Base-by-base conservation (phyloP, 2,888 invertebrate species). In the Mythimna vitellina region DNA sequence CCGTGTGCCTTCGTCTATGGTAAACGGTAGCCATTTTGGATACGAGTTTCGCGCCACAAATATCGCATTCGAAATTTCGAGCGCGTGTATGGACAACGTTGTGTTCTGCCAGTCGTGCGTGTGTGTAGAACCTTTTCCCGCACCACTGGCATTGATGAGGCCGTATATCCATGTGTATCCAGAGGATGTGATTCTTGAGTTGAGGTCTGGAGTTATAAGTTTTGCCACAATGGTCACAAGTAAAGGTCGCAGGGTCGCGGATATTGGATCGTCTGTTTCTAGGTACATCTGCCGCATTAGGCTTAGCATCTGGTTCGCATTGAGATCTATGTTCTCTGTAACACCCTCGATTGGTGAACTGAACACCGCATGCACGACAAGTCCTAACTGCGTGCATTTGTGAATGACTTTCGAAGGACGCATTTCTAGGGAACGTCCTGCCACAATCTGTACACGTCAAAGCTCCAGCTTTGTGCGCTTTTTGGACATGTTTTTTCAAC, bases 81-180 rank as follows among this genome's bases (percentile, higher is more conserved):
- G 90, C 96, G 20, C 96, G 91, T 0, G 96, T 96, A 80, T 97
- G 97, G 0, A 96, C 96, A 0, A 96, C 94, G 5, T 92, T 92
- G 68, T 97, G 97, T 73, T 96, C 96, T 0, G 95, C 95, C 70
- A 97, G 83, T 32, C 96, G 91, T 0, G 95, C 94, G 6, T 96
- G 92, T 0, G 96, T 96, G 73, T 95, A 96, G 75, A 96, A 97
- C 78, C 96, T 89, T 54, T 96, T 96, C 0, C 93, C 93, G 73
- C 97, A 97, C 90, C 94, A 94, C 35, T 94, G 93, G 77, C 97
- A 97, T 77, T 96, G 93, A 80, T 96, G 96, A 0, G 94, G 96
- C 72, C 93, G 89, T 14, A 92, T 93, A 81, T 92, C 94, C 96
- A 92, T 94, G 64, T 94, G 97, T 66, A 95, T 95, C 96, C 95